These are phyloP conservation scores for Hecatera dysodea DNA, from an alignment of 2,888 invertebrate genomes.

Conservation along the genomic window DNA sequence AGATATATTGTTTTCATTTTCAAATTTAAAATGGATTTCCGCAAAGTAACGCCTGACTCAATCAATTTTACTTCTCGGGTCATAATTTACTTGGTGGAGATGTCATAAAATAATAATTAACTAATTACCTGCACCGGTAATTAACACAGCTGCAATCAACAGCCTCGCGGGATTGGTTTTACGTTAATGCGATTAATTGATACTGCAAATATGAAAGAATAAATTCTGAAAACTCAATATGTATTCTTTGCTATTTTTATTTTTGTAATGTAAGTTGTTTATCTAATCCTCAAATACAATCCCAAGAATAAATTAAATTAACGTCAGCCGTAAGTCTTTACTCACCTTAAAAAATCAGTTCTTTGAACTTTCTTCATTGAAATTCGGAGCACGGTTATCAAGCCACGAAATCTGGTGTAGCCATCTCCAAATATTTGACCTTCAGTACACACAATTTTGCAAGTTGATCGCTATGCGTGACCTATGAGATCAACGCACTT, in stretches of 20 bases:
- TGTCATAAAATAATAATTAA: constrained; percentile 7
- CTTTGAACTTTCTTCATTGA: constrained; percentile 53
- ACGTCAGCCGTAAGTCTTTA: constrained; percentile 10
- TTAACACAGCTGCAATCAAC: constrained; percentile 28
- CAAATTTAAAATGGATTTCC: too few relatives aligned
- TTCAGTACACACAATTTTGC: constrained; percentile 73
- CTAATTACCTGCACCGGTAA: constrained; percentile 8
- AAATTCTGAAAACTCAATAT: constrained; percentile 2
- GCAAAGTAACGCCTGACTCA: too few relatives aligned
- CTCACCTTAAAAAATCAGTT: constrained; percentile 21
- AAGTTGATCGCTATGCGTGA: constrained; percentile 73
- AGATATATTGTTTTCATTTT: too few relatives aligned
- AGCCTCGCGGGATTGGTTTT: constrained; percentile 2
- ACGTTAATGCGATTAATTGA: constrained; percentile 1
- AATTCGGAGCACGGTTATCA: constrained; percentile 60
- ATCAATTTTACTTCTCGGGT: too few relatives aligned
- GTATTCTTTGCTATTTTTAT: not conserved
- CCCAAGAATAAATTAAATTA: constrained; percentile 7
- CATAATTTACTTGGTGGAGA: constrained; percentile 6
- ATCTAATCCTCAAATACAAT: not conserved
- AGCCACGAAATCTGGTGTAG: constrained; percentile 66
- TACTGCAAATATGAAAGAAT: constrained; percentile 1
- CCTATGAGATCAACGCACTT: constrained; percentile 82
- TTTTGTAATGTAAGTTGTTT: not conserved
- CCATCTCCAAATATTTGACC: constrained; percentile 78